Conservation (phyloP, 2,113 vertebrate species). For the Caloenas nicobarica region DNA sequence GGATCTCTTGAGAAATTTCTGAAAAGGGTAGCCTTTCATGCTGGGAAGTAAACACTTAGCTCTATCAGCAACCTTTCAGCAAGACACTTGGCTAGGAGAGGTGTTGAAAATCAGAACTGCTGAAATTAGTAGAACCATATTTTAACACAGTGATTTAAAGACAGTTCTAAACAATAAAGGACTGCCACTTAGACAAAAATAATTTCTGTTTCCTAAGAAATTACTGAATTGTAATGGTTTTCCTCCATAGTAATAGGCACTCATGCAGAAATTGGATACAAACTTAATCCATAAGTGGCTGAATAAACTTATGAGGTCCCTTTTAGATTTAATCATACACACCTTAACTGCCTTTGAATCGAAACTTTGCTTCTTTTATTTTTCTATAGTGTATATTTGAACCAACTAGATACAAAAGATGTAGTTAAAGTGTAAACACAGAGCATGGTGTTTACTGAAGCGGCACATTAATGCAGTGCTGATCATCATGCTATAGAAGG, state of each 20-base stretch:
- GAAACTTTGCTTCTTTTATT: not conserved
- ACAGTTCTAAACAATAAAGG: not conserved
- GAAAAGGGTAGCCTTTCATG: not conserved
- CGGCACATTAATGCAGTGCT: not conserved
- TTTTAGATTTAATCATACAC: not conserved
- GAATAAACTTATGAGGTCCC: not conserved
- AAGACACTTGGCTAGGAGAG: not conserved
- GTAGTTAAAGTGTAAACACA: not conserved
- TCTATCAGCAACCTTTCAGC: not conserved
- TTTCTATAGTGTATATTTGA: not conserved
- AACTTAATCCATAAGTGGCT: not conserved
- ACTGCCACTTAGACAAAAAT: not conserved
- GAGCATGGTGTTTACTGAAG: not conserved
- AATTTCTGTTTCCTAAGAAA: not conserved
- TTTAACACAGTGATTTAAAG: not conserved
- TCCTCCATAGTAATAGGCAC: not conserved
- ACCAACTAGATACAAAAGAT: not conserved
- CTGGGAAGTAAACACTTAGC: not conserved
- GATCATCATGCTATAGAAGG: not conserved
- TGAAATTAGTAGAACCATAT: not conserved
- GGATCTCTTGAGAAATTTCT: not conserved
- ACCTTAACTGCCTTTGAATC: not conserved
- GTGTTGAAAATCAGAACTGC: not conserved
- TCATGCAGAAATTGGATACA: not conserved
- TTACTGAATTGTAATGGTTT: not conserved